Base-by-base conservation (phyloP, 2,888 invertebrate species). In the Bugulina stolonifera region DNA sequence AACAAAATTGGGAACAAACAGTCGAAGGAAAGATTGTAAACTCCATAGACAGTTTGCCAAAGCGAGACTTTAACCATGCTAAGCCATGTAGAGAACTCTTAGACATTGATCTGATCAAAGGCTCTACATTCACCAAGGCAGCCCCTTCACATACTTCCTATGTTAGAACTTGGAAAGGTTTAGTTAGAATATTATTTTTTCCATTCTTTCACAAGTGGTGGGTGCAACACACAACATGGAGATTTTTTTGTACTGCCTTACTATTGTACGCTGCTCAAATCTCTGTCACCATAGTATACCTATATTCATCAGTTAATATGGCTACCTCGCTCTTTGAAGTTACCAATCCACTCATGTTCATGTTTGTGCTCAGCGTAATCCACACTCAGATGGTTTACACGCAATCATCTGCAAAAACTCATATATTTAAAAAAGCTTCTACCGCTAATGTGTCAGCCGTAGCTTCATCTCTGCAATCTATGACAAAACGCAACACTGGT, bases 1-100 rank as follows among this genome's bases (percentile, higher is more conserved):
- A 95, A 83, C 94, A 95, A 81, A 90, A 92, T 89, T 97, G 96
- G 96, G 97, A 97, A 85, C 93, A 92, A 78, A 93, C 93, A 79
- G 91, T 96, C 77, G 96, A 97, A 82, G 92, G 93, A 83, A 90
- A 92, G 80, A 93, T 94, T 79, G 88, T 93, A 72, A 83, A 14
- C 3, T 29, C 18, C 23, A 89, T 93, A 72, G 90, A 90, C 74
- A 91, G 93, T 83, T 89, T 91, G 73, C 90, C 91, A 57, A 89
- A 91, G 83, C 91, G 91, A 85, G 90, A 89, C 74, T 64, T 64
- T 64, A 57, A 57, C 25, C 57, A 57, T n/a, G 89, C 91, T 27
- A 91, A 90, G 81, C 87, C 93, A 18, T 93, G 94, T 83, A 92
- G 93, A 23, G 94, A 95, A 81, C 89, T 94, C 64, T 97, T 97